Evolutionary conservation across 2,113 vertebrate species (phyloP), one percentile per base, ranked within the genome.

Genomic region (Hepsetus odoe): DNA sequence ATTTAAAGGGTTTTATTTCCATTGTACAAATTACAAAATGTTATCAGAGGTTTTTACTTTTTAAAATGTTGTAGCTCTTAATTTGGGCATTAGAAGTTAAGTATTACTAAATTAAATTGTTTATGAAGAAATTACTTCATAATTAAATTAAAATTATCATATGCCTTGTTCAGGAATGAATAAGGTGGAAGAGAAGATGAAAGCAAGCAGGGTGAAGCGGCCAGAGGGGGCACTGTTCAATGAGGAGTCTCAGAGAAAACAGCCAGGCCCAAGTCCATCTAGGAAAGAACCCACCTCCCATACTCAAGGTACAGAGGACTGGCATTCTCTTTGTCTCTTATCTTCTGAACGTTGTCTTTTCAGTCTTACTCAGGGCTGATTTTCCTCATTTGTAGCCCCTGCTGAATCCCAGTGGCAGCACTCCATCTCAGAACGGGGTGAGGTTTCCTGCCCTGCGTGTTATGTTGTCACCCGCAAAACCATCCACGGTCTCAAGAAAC

Each of bases 111-210:
- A 38, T 5, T 5, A 5, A 38, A 4, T 38, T 38, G 4, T 38
- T 5, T 38, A 9, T 38, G 9, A 5, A 38, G 9, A 38, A 5
- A 9, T 38, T 38, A 4, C 9, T 38, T 38, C 9, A 5, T 38
- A 4, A 38, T 9, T 5, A 5, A 38, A 38, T 38, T 9, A 4
- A 4, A 38, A 5, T 5, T 38, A 5, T 55, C 24, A 55, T 74
- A 11, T 83, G 64, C 81, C 65, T 51, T 24, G 33, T 76, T 44
- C 74, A 99, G 98, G 98, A 65, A 94, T 99, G 64, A 95, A 91
- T 76, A 99, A 99, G 87, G 94, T 93, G 3, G 98, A 99, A 83
- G 98, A 99, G 86, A 99, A 98, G 78, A 92, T 96, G 0, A 96
- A 97, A 83, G 91, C 92, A 9, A 93, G 95, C 32, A 93, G 95